Evolutionary conservation across 2,113 vertebrate genomes (phyloP), one percentile per base, ranked within the genome.

Genomic region (Thalassarche chlororhynchos): DNA sequence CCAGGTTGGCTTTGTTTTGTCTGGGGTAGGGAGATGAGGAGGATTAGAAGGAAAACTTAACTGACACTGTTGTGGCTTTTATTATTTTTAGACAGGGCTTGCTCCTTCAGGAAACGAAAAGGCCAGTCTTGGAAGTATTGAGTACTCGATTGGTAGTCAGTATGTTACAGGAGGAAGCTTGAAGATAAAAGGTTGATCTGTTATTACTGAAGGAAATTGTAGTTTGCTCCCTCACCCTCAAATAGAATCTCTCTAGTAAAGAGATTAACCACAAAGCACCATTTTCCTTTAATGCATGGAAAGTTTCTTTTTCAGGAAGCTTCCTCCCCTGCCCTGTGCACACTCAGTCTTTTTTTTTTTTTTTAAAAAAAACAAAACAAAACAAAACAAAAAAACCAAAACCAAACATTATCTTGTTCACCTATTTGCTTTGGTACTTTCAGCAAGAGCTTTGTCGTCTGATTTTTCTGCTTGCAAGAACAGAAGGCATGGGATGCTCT

Each of bases 1-100:
- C 74, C 54, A 76, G 70, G 58, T 61, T 93, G 62, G 55, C 60
- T 91, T 82, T 81, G 72, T 86, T 93, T 86, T 90, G 84, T 89
- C 87, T 97, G 71, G 32, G 14, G 34, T 17, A 68, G 38, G 8
- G 46, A 94, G 44, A 28, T 87, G 75, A 65, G 52, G 54, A 91
- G 36, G 54, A 69, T 91, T 72, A 90, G 66, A 93, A 79, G 8
- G 44, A 88, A 72, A 82, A 95, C 62, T 60, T 47, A 69, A 19
- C 55, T 89, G 66, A 69, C 20, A 12, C 15, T 15, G 5, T 38
- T 92, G 64, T 55, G 55, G 51, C 20, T 66, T 57, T 70, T 95
- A 34, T 44, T 80, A 32, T 47, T 90, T 93, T 88, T 40, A 81
- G 83, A 25, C 28, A 29, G 71, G 34, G 44, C 54, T 95, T 44